phyloP scores from a whole-genome alignment of 2,797 vertebrate genomes.

The Propithecus perrieri region DNA sequence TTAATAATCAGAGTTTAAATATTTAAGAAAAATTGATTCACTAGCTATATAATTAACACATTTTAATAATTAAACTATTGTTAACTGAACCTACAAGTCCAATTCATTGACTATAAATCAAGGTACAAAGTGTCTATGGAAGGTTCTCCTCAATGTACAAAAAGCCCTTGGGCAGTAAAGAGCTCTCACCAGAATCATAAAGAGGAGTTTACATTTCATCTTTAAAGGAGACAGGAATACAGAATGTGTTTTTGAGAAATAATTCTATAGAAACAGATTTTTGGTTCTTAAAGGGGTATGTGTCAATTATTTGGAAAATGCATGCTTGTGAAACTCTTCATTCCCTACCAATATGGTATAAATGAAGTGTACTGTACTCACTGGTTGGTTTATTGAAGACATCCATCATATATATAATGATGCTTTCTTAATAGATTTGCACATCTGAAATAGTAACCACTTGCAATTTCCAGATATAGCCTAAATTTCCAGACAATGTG shows the following conservation, averaged over 20 bases:
- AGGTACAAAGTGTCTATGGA: neutral
- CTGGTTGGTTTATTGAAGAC: neutral
- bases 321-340: neutral
- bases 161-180: neutral
- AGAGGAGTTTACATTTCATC: neutral
- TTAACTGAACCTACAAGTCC: neutral
- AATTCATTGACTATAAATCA: neutral
- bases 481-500: neutral
- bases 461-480: conserved; percentile 23
- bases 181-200: neutral
- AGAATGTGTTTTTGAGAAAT: neutral
- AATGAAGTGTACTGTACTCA: neutral
- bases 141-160: neutral
- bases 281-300: neutral
- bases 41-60: neutral
- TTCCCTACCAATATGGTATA: neutral
- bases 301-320: conserved; percentile 20
- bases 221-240: neutral
- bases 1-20: conserved; percentile 19
- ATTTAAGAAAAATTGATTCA: neutral
- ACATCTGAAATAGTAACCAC: conserved; percentile 23
- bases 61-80: conserved; percentile 2
- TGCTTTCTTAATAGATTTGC: neutral
- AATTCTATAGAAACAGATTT: conserved; percentile 14
- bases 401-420: conserved; percentile 17